phyloP scores from a whole-genome alignment of 2,113 vertebrate species.

The Chaetodon trifascialis region DNA sequence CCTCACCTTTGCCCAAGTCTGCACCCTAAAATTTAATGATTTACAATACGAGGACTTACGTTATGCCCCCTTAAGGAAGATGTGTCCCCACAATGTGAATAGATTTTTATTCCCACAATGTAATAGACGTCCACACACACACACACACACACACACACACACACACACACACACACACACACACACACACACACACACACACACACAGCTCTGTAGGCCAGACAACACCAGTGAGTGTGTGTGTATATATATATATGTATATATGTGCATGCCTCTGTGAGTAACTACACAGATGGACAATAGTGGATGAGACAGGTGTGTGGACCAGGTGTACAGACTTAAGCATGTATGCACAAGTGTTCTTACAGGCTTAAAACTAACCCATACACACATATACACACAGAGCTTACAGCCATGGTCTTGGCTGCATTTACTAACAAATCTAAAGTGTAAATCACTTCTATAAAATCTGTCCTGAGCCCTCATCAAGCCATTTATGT shows the following conservation, averaged over 20 bases:
- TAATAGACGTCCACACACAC: not conserved
- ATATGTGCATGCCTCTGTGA: conserved; percentile 22
- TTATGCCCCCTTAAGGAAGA: no score
- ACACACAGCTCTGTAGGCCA: conserved; percentile 35
- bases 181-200: no score
- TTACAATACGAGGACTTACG: no score
- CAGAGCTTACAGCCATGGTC: conserved; percentile 19
- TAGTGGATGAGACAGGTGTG: conserved; percentile 60
- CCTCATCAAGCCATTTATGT: conserved; percentile 55
- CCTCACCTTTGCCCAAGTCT: no score
- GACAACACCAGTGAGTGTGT: conserved; percentile 19
- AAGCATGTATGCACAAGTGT: conserved; percentile 43
- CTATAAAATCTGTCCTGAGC: conserved; percentile 59
- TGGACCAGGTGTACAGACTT: conserved; percentile 61
- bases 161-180: conserved; percentile 21
- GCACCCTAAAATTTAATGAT: no score
- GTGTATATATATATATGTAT: conserved; percentile 18
- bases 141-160: conserved; percentile 37
- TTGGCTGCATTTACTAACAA: conserved; percentile 42
- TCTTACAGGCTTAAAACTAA: conserved; percentile 52
- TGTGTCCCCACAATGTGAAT: no score
- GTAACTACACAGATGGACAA: conserved; percentile 72
- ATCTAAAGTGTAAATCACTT: conserved; percentile 48
- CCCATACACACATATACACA: conserved; percentile 29
- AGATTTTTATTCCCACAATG: no score